Percentiles rank a stretch among this genome's conserved stretches.
phyloP scores from a whole-genome alignment of 2,797 vertebrate species.

The Myiotriccus ornatus region DNA sequence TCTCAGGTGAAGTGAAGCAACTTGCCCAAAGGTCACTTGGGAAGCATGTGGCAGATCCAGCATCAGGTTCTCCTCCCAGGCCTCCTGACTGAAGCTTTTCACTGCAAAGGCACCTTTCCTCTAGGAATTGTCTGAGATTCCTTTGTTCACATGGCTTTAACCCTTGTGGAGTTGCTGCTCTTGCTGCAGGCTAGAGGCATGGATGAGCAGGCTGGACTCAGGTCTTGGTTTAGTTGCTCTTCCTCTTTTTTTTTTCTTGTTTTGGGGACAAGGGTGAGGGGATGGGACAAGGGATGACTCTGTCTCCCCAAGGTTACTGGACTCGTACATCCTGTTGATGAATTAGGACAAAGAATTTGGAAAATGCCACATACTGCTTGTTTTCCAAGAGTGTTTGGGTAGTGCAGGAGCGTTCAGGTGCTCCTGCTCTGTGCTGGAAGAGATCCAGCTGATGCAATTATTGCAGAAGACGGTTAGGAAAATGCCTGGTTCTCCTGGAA shows the following conservation, averaged over 20 bases:
- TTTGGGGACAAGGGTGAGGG: neutral
- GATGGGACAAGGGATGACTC: accelerated
- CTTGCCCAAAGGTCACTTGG: neutral
- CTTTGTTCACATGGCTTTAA: neutral
- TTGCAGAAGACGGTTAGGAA: neutral
- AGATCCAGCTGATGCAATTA: neutral
- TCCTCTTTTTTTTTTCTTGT: neutral
- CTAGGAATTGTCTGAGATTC: neutral
- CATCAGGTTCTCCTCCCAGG: neutral
- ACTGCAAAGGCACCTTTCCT: neutral
- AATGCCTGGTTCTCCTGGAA: neutral
- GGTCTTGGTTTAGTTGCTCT: neutral
- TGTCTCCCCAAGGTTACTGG: neutral
- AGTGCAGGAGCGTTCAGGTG: neutral
- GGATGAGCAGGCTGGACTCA: neutral
- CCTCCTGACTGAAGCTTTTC: neutral
- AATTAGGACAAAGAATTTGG: neutral
- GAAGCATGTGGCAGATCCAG: neutral
- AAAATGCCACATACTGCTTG: neutral
- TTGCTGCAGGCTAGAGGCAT: neutral
- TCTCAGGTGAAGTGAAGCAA: neutral
- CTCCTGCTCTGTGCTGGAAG: neutral
- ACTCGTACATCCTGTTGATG: neutral
- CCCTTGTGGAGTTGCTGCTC: accelerated
- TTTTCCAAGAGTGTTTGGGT: neutral